Evolutionary conservation across 2,888 invertebrate species (phyloP), one percentile per base, ranked within the genome.

Genomic region (Fissipunctia ypsillon): DNA sequence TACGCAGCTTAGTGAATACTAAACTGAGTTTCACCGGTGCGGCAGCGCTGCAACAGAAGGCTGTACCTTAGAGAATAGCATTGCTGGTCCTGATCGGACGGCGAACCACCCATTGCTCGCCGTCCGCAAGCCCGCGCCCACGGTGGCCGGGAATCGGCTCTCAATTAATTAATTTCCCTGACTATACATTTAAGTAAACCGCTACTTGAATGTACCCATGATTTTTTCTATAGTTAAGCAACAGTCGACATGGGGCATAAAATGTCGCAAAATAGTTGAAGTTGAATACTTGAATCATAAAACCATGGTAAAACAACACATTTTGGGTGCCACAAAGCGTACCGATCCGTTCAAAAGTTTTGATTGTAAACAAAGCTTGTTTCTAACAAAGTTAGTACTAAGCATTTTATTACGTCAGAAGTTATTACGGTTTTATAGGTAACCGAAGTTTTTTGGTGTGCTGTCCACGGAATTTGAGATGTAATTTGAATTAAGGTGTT

Each of bases 361-460:
- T 79, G 22, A 79, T 71, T 76, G 57, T 56, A 52, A 59, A 69
- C 61, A 80, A 68, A 76, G 67, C 65, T 43, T 2, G 64, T 60
- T 25, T 61, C 10, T 74, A 72, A 54, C 54, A 67, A 52, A 70
- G 67, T 75, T n/a, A 41, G 7, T 57, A 52, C 54, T 38, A 61
- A 52, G 57, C 48, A 25, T 79, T 83, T 71, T 81, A 83, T 75
- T 57, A 48, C 35, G 25, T 35, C n/a, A 65, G 19, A 68, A 63
- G 54, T 61, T 81, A 57, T 54, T 70, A 71, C 45, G 19, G 56
- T 52, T 83, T 70, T 56, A 59, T 59, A 52, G 31, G 54, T n/a
- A 67, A 43, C 31, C 19, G 35, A 52, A 52, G 25, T 31, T 65
- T 67, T 75, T 75, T 61, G 31, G 56, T 65, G 56, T 75, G 25